Evolutionary conservation across 2,888 invertebrate genomes (phyloP), one percentile per base, ranked within the genome.

Genomic region (Oligia fasciuncula): DNA sequence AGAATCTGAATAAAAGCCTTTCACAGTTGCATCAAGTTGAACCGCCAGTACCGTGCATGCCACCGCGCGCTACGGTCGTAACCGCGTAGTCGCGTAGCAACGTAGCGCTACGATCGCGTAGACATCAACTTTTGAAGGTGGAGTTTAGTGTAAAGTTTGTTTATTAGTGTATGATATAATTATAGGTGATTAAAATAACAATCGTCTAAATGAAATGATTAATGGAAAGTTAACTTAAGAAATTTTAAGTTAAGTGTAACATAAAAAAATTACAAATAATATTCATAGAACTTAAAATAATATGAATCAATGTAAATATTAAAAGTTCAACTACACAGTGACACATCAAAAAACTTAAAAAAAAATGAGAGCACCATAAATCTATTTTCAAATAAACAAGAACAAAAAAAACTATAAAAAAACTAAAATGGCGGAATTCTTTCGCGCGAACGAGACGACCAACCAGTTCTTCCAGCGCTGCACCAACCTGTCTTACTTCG

Each of bases 401-500:
- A 72, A n/a, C 2, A 14, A 35, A 54, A 71, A 35, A 68, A 54
- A 71, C 46, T 14, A n/a, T 3, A 71, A n/a, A 68, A 67, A 51
- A 14, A 29, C 4, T 11, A 76, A 76, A 14, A 86, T 93, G 90
- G 93, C 91, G 14, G 88, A 90, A 9, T 94, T 93, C 49, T 88
- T 93, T 0, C 93, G 96, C 1, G 43, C 77, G 0, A 96, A 96
- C 87, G 96, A 96, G 76, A 93, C 95, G 0, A 68, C 76, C 0
- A 89, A 90, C 0, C 90, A 94, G 23, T 93, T 96, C 77, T 91
- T 90, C 77, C 90, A 91, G 13, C 96, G 97, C 57, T 96, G 97
- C 91, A 95, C 94, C 5, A 96, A 97, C 88, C 86, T 94, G 49
- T 94, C 94, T 0, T 88, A 91, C 63, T 97, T 97, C 91, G 97